Percentiles rank a stretch among this genome's conserved stretches.
phyloP scores from a whole-genome alignment of 2,797 vertebrate genomes.

The Hoplostethus mediterraneus region DNA sequence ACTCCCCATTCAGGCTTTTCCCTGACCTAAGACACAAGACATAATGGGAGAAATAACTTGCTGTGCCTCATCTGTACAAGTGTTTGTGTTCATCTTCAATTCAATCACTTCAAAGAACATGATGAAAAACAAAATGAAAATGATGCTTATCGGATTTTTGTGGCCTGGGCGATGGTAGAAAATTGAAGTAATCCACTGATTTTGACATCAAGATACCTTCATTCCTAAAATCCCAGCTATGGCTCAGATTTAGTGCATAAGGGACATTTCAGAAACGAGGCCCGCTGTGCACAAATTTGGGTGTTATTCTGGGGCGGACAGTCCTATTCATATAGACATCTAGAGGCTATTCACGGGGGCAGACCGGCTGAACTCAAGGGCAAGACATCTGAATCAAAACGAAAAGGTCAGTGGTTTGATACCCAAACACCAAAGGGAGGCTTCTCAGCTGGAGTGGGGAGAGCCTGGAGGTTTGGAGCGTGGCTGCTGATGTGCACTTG shows the following conservation, averaged over 20 bases:
- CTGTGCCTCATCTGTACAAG: no score
- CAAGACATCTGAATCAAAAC: conserved; percentile 51
- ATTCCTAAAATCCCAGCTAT: neutral
- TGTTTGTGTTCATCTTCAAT: no score
- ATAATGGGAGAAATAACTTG: no score
- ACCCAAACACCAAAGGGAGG: conserved; percentile 48
- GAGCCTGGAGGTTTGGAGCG: conserved; percentile 43
- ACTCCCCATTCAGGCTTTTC: neutral
- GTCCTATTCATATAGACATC: conserved; percentile 32
- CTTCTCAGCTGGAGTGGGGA: conserved; percentile 53
- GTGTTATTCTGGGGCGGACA: conserved; percentile 22
- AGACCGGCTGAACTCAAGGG: conserved; percentile 48
- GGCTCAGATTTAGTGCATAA: neutral
- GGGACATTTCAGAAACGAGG: neutral
- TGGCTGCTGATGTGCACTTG: conserved; percentile 60
- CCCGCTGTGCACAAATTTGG: conserved; percentile 6
- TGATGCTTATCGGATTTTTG: no score
- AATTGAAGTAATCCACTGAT: no score
- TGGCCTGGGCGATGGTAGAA: no score
- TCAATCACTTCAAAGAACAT: no score
- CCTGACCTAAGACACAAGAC: no score
- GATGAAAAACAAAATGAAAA: no score
- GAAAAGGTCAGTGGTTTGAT: conserved; percentile 68
- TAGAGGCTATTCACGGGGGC: conserved; percentile 51
- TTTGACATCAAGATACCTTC: no score